Evolutionary conservation across 2,888 invertebrate genomes (phyloP).

Genomic region (Laspeyria flexula): DNA sequence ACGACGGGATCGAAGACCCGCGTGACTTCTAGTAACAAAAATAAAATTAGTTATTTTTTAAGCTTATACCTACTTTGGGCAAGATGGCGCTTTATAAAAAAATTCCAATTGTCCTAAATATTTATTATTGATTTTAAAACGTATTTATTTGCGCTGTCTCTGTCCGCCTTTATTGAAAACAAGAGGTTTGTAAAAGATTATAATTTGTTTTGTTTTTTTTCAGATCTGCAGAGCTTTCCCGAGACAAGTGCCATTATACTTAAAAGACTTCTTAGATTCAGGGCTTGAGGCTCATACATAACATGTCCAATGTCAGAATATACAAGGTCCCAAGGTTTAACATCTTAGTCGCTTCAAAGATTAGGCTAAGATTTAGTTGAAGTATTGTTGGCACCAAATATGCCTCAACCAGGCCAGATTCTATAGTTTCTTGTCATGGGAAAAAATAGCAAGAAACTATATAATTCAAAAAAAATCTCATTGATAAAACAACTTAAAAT

Average conservation of each 20-base stretch:
- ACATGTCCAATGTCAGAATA: background rate
- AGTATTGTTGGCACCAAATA: background rate
- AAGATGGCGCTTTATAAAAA: no score
- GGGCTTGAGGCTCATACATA: constrained; percentile 86
- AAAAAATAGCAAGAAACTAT: background rate
- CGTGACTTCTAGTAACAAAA: no score
- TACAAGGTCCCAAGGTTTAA: background rate
- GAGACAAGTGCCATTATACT: constrained; percentile 71
- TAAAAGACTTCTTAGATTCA: constrained; percentile 88
- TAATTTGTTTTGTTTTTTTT: constrained; percentile 32
- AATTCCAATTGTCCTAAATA: no score
- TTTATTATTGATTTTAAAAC: background rate
- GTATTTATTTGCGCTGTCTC: background rate
- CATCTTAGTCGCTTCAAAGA: background rate
- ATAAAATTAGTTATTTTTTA: no score
- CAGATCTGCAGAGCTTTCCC: constrained; percentile 87
- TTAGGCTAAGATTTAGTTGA: background rate
- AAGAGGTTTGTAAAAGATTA: no score
- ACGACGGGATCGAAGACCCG: no score
- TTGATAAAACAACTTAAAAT: no score
- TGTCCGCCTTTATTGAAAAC: no score
- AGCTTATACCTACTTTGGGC: no score
- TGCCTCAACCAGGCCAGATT: background rate
- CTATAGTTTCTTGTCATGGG: background rate
- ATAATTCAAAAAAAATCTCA: no score